Evolutionary conservation across 2,113 vertebrate genomes (phyloP).

Genomic region (Vireo altiloquus): DNA sequence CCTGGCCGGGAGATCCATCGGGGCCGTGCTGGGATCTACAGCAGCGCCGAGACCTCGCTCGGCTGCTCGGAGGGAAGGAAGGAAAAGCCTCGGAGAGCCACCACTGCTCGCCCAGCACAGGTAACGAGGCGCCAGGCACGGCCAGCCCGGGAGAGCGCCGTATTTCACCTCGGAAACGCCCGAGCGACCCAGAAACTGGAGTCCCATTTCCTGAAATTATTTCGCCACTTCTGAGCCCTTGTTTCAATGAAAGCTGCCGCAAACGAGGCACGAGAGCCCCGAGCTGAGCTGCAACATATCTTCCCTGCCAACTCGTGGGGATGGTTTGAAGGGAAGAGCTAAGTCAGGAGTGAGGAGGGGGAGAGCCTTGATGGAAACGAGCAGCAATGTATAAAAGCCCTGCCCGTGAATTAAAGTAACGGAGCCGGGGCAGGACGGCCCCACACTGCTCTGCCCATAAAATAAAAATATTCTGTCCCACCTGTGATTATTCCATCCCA

Average conservation of each 20-base stretch:
- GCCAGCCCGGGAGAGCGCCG: neutral
- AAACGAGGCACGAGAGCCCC: neutral
- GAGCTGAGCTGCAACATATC: neutral
- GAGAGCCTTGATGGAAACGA: neutral
- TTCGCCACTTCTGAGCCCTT: neutral
- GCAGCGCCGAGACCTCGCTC: neutral
- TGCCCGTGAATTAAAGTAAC: neutral
- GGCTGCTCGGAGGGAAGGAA: neutral
- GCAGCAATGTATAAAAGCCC: neutral
- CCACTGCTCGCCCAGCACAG: neutral
- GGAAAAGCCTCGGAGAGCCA: neutral
- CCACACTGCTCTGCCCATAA: neutral
- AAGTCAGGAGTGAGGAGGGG: neutral
- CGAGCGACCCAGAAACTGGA: neutral
- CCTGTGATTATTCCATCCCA: neutral
- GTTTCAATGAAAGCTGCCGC: neutral
- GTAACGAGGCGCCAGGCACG: neutral
- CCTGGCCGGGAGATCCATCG: neutral
- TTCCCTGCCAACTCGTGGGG: fast-evolving
- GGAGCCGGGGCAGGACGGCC: neutral
- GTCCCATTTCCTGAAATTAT: slow-evolving; percentile 40
- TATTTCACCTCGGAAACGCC: slow-evolving; percentile 19
- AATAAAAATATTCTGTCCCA: neutral
- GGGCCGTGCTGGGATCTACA: neutral
- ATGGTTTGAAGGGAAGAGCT: neutral